A percentile compares a stretch with the other conserved stretches of the same genome.
phyloP scores from a whole-genome alignment of 2,113 vertebrate species.

The Antennarius striatus region DNA sequence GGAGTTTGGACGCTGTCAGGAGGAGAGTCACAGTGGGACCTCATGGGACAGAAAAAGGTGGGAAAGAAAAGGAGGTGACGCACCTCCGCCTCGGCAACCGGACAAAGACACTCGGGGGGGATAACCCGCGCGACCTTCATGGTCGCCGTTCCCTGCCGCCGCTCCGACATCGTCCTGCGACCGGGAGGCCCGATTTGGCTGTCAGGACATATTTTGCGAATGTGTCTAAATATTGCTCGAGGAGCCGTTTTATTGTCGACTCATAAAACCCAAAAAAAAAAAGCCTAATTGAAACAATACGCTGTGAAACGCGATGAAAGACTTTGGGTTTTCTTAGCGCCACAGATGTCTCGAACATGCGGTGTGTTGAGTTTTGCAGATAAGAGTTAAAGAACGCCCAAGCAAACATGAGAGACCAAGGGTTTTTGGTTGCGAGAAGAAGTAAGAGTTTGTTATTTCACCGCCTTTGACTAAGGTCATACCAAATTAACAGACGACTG shows the following conservation, averaged over 20 bases:
- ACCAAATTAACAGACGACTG: constrained; percentile 83
- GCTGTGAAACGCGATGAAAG: constrained; percentile 72
- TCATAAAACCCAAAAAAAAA: constrained; percentile 13
- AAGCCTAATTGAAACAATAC: constrained; percentile 66
- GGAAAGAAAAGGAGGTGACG: constrained; percentile 69
- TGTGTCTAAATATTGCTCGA: constrained; percentile 7
- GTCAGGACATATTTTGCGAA: constrained; percentile 37
- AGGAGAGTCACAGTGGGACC: constrained; percentile 84
- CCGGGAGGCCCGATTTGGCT: constrained; percentile 24
- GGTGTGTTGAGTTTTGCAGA: constrained; percentile 73
- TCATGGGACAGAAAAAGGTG: constrained; percentile 75
- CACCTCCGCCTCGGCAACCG: constrained; percentile 72
- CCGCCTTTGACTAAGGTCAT: constrained; percentile 86
- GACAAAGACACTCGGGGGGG: constrained; percentile 48
- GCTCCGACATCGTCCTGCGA: constrained; percentile 2
- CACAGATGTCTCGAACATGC: constrained; percentile 55
- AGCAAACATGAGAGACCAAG: constrained; percentile 67
- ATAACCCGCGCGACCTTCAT: constrained; percentile 29
- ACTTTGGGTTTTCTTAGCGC: constrained; percentile 53
- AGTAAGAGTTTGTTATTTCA: constrained; percentile 82
- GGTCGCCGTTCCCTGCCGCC: constrained; percentile 13
- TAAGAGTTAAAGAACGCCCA: constrained; percentile 65
- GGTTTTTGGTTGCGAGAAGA: constrained; percentile 74
- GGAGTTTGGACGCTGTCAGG: constrained; percentile 86
- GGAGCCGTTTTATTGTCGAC: constrained; percentile 32